A percentile compares a stretch with the other conserved stretches of the same genome.
These are phyloP conservation scores for Himalopsyche kuldschensis DNA, from an alignment of 2,888 invertebrate genomes.

Conservation along the genomic window DNA sequence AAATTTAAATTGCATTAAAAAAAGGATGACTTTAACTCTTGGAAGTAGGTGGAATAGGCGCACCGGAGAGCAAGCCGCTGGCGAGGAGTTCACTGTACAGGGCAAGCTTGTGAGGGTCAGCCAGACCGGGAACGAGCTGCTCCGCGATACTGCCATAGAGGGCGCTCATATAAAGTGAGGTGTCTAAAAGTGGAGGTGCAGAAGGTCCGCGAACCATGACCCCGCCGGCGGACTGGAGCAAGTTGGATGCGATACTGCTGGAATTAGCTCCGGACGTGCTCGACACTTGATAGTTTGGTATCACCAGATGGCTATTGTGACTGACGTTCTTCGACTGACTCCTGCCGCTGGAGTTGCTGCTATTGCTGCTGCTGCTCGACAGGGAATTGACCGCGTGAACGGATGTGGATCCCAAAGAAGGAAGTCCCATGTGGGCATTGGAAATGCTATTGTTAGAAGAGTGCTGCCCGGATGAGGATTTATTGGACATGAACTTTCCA, in stretches of 20 bases:
- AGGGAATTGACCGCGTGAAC: slow-evolving; percentile 39
- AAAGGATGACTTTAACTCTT: slow-evolving; percentile 46
- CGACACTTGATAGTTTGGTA: slow-evolving; percentile 52
- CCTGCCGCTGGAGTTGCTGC: background rate
- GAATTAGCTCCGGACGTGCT: slow-evolving; percentile 43
- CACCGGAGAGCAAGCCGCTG: slow-evolving; percentile 48
- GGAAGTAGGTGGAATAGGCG: slow-evolving; percentile 49
- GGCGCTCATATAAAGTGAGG: slow-evolving; percentile 50
- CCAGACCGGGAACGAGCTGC: slow-evolving; percentile 43
- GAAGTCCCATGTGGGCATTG: background rate
- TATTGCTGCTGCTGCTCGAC: slow-evolving; percentile 42
- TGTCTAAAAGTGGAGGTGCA: slow-evolving; percentile 48
- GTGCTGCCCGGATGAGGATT: slow-evolving; percentile 40
- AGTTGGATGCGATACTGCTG: slow-evolving; percentile 36
- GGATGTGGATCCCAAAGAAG: slow-evolving; percentile 18
- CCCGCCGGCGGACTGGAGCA: slow-evolving; percentile 42
- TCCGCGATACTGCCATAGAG: slow-evolving; percentile 51
- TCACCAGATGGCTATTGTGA: slow-evolving; percentile 38
- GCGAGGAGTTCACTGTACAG: slow-evolving; percentile 54
- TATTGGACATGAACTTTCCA: slow-evolving; percentile 59
- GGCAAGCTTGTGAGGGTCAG: slow-evolving; percentile 52
- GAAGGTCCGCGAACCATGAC: slow-evolving; percentile 39
- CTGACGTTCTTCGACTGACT: background rate
- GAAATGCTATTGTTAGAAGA: background rate
- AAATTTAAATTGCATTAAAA: background rate